Evolutionary conservation across 2,113 vertebrate genomes (phyloP).

Genomic region (Notothenia coriiceps): DNA sequence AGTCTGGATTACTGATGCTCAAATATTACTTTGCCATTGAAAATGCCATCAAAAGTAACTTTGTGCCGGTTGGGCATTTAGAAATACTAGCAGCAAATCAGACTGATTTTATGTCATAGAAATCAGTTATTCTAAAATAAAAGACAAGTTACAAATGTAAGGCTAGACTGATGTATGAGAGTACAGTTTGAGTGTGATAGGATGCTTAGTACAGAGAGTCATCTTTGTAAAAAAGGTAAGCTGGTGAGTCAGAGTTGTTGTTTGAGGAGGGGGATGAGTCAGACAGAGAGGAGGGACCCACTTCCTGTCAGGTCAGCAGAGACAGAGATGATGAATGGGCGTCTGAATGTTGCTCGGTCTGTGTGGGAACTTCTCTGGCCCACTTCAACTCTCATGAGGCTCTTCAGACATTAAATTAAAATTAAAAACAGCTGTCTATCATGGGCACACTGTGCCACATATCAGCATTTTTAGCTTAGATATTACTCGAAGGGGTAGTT

Average conservation of each 20-base stretch:
- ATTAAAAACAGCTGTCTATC: slow-evolving; percentile 56
- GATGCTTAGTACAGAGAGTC: neutral
- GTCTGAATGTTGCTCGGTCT: slow-evolving; percentile 54
- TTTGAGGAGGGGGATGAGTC: slow-evolving; percentile 64
- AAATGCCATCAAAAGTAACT: no score
- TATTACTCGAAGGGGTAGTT: neutral
- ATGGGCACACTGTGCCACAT: neutral
- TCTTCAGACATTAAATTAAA: slow-evolving; percentile 48
- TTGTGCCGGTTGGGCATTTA: no score
- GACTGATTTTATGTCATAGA: no score
- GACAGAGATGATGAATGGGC: slow-evolving; percentile 66
- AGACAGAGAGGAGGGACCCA: slow-evolving; percentile 61
- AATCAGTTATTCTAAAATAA: no score
- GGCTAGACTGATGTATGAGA: neutral
- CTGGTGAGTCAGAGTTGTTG: slow-evolving; percentile 58
- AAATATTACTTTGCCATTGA: no score
- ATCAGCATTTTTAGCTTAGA: neutral
- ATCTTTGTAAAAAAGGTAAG: slow-evolving; percentile 12
- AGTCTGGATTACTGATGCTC: no score
- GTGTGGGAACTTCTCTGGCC: slow-evolving; percentile 58
- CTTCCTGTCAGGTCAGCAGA: slow-evolving; percentile 64
- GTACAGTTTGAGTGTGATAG: no score
- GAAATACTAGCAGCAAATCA: no score
- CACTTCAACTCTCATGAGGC: slow-evolving; percentile 58
- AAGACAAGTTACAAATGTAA: no score